These are phyloP conservation scores for Bacillus rossius DNA, from an alignment of 1,140 invertebrate species.

Conservation along the genomic window DNA sequence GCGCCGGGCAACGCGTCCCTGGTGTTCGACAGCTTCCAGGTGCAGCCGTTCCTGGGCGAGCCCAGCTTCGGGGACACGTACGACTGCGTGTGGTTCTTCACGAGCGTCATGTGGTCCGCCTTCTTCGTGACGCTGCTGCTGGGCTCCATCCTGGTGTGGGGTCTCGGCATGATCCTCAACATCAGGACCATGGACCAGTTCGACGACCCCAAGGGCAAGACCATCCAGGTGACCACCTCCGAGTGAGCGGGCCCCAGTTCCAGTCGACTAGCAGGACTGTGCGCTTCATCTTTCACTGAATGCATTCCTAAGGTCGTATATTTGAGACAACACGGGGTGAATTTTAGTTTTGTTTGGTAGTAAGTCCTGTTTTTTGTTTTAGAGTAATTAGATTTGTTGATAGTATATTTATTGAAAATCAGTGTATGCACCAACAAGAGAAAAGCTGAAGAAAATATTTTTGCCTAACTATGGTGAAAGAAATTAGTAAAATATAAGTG, in stretches of 20 bases:
- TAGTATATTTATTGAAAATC: no score
- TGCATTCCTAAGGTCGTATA: no score
- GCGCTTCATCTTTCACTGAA: no score
- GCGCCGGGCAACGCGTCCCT: not conserved
- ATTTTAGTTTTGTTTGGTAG: no score
- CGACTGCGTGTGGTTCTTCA: slow-evolving; percentile 89
- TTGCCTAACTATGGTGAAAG: no score
- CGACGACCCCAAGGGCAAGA: slow-evolving; percentile 98
- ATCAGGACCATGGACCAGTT: slow-evolving; percentile 97
- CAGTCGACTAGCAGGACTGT: no score
- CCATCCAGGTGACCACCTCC: slow-evolving; percentile 71
- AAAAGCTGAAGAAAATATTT: no score
- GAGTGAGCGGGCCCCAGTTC: slow-evolving; percentile 68
- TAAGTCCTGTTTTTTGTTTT: no score
- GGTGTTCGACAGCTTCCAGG: slow-evolving; percentile 25
- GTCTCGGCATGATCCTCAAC: slow-evolving; percentile 88
- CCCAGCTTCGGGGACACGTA: slow-evolving; percentile 61
- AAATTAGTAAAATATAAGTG: no score
- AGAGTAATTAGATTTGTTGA: no score
- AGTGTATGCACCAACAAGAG: no score
- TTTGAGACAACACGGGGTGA: no score
- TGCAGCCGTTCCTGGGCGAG: slow-evolving; percentile 31
- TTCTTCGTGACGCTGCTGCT: slow-evolving; percentile 81
- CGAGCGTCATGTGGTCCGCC: slow-evolving; percentile 83
- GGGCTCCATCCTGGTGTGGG: slow-evolving; percentile 74